Base-by-base conservation (phyloP, 2,797 vertebrate species). In the Synanceia verrucosa region DNA sequence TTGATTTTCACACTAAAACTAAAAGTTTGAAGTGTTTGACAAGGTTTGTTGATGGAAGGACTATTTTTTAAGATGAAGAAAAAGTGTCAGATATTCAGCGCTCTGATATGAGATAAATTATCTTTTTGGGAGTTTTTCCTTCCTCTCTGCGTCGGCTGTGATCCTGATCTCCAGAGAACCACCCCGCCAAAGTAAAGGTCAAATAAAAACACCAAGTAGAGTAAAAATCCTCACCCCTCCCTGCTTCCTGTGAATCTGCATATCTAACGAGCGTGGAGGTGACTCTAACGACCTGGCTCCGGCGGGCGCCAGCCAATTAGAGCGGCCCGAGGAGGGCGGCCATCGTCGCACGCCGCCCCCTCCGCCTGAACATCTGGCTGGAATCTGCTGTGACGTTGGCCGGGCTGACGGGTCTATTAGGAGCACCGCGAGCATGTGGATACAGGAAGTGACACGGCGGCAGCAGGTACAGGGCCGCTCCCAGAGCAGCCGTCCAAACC, bases 191-290 rank as follows among this genome's bases (percentile, higher is more conserved):
- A 8, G 12, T 9, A 65, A 72, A 84, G 78, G 81, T 84, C 78
- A 76, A 63, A 77, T 13, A 23, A 59, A 76, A 24, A 41, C 36
- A 33, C n/a, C 29, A 29, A 43, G 28, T 37, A 33, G 47, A 67
- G 48, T 41, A n/a, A 52, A 57, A 60, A 48, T 6, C n/a, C 41
- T 18, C 47, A 3, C 39, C 56, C 56, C 66, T 43, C 7, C 16
- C 26, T 23, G 5, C 64, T 41, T 55, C 56, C 67, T 62, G 58
- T 68, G 26, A 83, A 85, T 86, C 73, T 86, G 19, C 85, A 73
- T 86, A 76, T 82, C 81, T 83, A 89, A 89, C 55, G 50, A 81
- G 85, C 80, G 14, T 80, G 78, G 78, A 76, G 88, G 86, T 86
- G 86, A 88, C 79, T 73, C 29, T 46, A 64, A 66, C 10, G 70